Evolutionary conservation across 2,888 invertebrate genomes (phyloP).

Genomic region (Pyrochroa serraticornis): DNA sequence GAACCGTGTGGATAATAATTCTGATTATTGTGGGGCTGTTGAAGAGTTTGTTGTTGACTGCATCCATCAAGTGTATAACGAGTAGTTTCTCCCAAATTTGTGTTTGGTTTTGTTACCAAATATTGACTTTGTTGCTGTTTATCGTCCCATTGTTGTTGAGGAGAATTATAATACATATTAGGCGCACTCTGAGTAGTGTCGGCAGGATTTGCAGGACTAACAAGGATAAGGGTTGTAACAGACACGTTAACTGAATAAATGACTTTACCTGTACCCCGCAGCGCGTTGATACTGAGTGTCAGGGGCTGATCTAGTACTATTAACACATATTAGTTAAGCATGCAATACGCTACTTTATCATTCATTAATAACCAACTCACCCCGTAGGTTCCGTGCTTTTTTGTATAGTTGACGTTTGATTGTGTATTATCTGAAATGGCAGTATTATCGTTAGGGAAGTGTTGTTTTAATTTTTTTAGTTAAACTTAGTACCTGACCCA

Average conservation of each 20-base stretch:
- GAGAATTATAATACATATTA: conserved; percentile 28
- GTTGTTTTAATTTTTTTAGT: conserved; percentile 4
- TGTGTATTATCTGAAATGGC: conserved; percentile 69
- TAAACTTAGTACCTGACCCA: conserved; percentile 64
- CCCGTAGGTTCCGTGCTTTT: conserved; percentile 62
- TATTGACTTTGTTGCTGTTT: conserved; percentile 11
- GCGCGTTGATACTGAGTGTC: conserved; percentile 30
- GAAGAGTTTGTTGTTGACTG: neutral
- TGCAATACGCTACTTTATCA: conserved; percentile 11
- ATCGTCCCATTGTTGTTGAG: conserved; percentile 10
- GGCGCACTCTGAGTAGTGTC: conserved; percentile 36
- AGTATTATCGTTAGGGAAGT: conserved; percentile 30
- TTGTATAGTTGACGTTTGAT: conserved; percentile 61
- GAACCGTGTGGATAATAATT: neutral
- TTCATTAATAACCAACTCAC: conserved; percentile 56
- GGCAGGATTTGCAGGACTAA: conserved; percentile 9
- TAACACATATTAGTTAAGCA: conserved; percentile 15
- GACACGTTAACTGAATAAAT: neutral
- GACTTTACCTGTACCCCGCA: conserved; percentile 9
- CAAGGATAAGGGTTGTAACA: conserved; percentile 5
- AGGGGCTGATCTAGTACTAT: conserved; percentile 32
- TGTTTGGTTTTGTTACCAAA: too few relatives aligned
- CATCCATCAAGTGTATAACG: neutral
- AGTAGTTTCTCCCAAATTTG: conserved; percentile 1
- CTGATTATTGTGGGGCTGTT: neutral